Evolutionary conservation across 2,888 invertebrate genomes (phyloP).

Genomic region (Stenoptilia bipunctidactyla): DNA sequence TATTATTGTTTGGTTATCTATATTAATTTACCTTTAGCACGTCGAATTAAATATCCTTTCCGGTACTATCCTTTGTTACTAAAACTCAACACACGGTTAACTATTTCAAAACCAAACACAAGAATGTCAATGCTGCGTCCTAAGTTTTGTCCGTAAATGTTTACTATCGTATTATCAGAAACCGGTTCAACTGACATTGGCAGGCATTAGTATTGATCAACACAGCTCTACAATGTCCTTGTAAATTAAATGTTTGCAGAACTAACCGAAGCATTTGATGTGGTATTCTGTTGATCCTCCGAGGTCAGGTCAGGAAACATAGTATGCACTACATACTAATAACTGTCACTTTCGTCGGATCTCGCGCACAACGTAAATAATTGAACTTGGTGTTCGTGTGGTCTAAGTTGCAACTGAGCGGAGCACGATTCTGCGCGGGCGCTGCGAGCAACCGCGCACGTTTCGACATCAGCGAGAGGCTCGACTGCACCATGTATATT

Average conservation of each 20-base stretch:
- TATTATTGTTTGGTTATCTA: too few relatives aligned
- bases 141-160: background rate
- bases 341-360: constrained; percentile 54
- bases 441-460: constrained; percentile 50
- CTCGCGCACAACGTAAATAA: constrained; percentile 24
- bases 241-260: background rate
- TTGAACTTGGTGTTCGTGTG: constrained; percentile 25
- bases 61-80: too few relatives aligned
- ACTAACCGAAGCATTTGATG: constrained; percentile 23
- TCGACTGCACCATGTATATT: constrained; percentile 17
- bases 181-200: constrained; percentile 13
- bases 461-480: constrained; percentile 49
- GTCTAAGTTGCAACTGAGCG: constrained; percentile 36
- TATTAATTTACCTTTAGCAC: too few relatives aligned
- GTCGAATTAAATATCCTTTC: too few relatives aligned
- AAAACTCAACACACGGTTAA: background rate
- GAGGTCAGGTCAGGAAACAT: constrained; percentile 18
- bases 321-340: constrained; percentile 32
- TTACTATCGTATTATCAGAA: constrained; percentile 2
- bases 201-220: background rate
- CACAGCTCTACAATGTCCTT: background rate
- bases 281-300: background rate
- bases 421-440: constrained; percentile 25
- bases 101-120: background rate
- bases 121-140: background rate